Conservation (phyloP, 2,888 invertebrate species). For the Polydrusus tereticollis region DNA sequence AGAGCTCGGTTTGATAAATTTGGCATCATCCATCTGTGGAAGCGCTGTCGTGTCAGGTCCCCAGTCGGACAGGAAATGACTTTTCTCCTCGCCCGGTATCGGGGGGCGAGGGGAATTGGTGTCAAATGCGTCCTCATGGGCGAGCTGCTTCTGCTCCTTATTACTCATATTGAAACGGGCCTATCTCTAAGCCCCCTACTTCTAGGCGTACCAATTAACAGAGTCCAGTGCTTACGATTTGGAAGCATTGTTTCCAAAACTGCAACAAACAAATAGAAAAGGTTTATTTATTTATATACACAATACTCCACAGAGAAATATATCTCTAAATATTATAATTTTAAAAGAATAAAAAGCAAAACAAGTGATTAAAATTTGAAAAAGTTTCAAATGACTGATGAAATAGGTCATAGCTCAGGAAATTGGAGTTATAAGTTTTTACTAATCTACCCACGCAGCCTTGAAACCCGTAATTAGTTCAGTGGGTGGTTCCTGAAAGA, state of each 20-base stretch:
- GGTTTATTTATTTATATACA: background rate
- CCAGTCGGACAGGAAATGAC: slow-evolving; percentile 62
- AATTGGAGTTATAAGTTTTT: too few species aligned
- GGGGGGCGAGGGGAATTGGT: slow-evolving; percentile 87
- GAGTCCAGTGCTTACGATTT: slow-evolving; percentile 22
- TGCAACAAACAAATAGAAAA: slow-evolving; percentile 24
- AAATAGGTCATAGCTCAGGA: too few species aligned
- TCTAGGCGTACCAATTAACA: slow-evolving; percentile 12
- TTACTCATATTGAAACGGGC: slow-evolving; percentile 45
- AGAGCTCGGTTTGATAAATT: slow-evolving; percentile 57
- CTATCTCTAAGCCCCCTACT: slow-evolving; percentile 24
- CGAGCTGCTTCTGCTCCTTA: slow-evolving; percentile 54
- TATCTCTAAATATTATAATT: too few species aligned
- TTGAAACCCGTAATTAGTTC: too few species aligned
- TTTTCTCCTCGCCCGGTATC: slow-evolving; percentile 81
- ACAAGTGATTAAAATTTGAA: too few species aligned
- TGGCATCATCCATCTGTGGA: slow-evolving; percentile 38
- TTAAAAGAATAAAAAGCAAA: too few species aligned
- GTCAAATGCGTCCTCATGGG: slow-evolving; percentile 62
- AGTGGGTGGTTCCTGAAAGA: too few species aligned
- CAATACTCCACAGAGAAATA: background rate
- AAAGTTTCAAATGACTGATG: too few species aligned
- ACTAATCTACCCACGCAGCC: too few species aligned
- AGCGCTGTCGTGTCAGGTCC: slow-evolving; percentile 47
- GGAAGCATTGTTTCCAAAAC: slow-evolving; percentile 40